Evolutionary conservation across 2,113 vertebrate genomes (phyloP).

Genomic region (Oryzias curvinotus): DNA sequence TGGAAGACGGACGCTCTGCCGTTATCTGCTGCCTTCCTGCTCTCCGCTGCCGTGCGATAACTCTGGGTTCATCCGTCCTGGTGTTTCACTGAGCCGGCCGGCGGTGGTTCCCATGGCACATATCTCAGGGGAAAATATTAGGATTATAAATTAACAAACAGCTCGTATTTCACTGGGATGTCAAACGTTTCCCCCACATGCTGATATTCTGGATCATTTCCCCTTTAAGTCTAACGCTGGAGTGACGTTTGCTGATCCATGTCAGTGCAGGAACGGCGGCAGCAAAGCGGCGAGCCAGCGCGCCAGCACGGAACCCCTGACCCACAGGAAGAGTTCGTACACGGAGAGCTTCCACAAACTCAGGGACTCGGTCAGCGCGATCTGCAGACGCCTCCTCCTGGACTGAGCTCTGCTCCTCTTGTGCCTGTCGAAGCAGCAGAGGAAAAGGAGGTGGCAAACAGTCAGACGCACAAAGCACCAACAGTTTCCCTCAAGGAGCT

Average conservation of each 20-base stretch:
- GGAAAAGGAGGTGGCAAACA: background rate
- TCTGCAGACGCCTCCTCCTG: constrained; percentile 74
- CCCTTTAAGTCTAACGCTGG: too few species aligned
- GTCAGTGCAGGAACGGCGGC: constrained; percentile 64
- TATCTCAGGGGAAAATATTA: background rate
- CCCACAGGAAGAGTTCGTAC: constrained; percentile 83
- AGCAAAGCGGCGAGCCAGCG: constrained; percentile 78
- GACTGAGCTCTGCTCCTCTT: constrained; percentile 80
- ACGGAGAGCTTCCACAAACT: constrained; percentile 84
- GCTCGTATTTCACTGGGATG: background rate
- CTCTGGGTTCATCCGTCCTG: too few species aligned
- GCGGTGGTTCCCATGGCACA: background rate
- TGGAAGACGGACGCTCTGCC: too few species aligned
- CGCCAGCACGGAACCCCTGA: constrained; percentile 76
- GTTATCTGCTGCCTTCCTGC: too few species aligned
- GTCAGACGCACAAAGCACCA: too few species aligned
- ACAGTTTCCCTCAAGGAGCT: too few species aligned
- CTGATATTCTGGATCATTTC: background rate
- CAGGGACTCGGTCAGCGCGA: constrained; percentile 81
- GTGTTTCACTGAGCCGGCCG: too few species aligned
- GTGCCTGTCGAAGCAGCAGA: constrained; percentile 75
- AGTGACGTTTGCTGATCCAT: background rate
- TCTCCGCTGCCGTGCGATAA: too few species aligned
- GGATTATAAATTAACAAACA: background rate
- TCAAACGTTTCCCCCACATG: background rate